These are phyloP conservation scores for Centropus bengalensis DNA, from an alignment of 2,113 vertebrate genomes.

Conservation along the genomic window DNA sequence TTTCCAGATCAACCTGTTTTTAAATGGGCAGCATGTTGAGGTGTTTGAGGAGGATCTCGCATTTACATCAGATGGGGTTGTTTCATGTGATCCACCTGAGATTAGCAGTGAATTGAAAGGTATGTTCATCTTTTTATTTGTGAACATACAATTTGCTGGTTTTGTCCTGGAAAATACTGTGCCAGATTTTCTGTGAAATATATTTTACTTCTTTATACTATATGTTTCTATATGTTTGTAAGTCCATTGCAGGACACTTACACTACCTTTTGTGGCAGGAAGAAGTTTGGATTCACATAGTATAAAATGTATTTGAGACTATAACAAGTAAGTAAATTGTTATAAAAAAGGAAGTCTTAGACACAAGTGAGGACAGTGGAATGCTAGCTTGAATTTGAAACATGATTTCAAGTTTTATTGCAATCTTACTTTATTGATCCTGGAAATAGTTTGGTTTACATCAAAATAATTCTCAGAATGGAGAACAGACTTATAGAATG, in stretches of 20 bases:
- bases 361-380: background rate
- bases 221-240: background rate
- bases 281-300: background rate
- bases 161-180: background rate
- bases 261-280: background rate
- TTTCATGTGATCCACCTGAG: conserved; percentile 25
- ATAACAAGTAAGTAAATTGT: background rate
- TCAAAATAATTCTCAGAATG: background rate
- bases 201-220: background rate
- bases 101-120: conserved; percentile 66
- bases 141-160: background rate
- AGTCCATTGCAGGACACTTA: background rate
- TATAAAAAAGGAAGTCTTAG: background rate
- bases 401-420: background rate
- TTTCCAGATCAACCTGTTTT: conserved; percentile 77
- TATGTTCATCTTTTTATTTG: conserved; percentile 19
- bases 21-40: conserved; percentile 80
- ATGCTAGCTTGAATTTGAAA: background rate
- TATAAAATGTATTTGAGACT: background rate
- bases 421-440: background rate
- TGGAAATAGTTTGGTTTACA: background rate
- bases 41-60: conserved; percentile 67
- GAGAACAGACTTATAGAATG: background rate
- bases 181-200: background rate
- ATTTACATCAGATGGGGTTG: conserved; percentile 54